These are phyloP conservation scores for Sigmodon hispidus DNA, from an alignment of 2,113 vertebrate species.

Conservation along the genomic window DNA sequence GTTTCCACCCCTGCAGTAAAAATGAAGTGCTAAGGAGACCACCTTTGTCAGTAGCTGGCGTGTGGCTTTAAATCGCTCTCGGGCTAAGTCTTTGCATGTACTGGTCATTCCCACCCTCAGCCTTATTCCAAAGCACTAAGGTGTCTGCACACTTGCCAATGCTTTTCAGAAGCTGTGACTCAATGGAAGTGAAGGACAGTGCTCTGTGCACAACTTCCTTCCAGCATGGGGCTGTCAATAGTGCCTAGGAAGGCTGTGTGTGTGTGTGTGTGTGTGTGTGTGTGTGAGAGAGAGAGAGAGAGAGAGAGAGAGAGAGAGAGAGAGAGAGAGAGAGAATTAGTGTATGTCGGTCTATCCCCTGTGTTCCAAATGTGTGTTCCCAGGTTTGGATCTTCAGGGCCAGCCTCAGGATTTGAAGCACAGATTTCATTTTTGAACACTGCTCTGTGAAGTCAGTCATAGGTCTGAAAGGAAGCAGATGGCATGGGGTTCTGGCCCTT, in stretches of 20 bases:
- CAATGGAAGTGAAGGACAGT: not conserved
- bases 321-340: not conserved
- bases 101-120: not conserved
- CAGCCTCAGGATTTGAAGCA: constrained; percentile 2
- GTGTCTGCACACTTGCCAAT: not conserved
- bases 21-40: not conserved
- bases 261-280: not conserved
- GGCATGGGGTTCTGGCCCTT: not conserved
- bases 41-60: not conserved
- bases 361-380: not conserved
- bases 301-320: not conserved
- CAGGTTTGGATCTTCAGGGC: not conserved
- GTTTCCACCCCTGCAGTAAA: not conserved
- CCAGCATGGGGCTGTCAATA: not conserved
- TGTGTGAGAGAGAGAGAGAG: not conserved
- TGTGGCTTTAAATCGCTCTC: not conserved
- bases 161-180: not conserved
- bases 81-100: constrained; percentile 21
- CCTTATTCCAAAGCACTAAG: not conserved
- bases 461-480: not conserved
- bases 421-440: constrained; percentile 25
- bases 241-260: not conserved
- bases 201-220: not conserved
- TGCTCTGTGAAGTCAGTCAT: not conserved
- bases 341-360: not conserved